Percentiles rank a stretch among this genome's conserved stretches.
Evolutionary conservation across 1,140 invertebrate genomes (phyloP).

Genomic region (Drosophila bifasciata): DNA sequence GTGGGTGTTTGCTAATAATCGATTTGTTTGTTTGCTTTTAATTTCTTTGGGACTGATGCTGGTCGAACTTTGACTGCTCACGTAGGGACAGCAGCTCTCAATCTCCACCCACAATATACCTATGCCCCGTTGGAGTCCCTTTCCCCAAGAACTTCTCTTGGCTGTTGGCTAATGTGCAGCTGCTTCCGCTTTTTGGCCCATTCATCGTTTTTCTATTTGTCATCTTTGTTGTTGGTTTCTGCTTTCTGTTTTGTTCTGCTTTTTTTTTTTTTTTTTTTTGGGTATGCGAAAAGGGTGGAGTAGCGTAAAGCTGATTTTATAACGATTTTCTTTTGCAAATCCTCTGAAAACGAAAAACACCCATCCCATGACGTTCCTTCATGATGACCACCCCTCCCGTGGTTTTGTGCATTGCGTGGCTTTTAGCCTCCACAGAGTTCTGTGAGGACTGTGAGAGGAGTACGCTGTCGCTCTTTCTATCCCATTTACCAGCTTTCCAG

Average conservation of each 20-base stretch:
- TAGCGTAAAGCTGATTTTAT: conserved; percentile 61
- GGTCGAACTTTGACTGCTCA: conserved; percentile 51
- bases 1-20: conserved; percentile 66
- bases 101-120: not conserved
- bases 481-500: conserved; percentile 6
- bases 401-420: conserved; percentile 51
- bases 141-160: not conserved
- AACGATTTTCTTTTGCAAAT: conserved; percentile 56
- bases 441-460: no score
- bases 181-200: conserved; percentile 47
- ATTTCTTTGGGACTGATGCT: conserved; percentile 52
- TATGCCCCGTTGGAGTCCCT: conserved; percentile 1
- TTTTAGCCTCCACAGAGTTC: conserved; percentile 24
- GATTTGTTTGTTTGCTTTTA: conserved; percentile 79
- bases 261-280: conserved; percentile 3
- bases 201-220: conserved; percentile 46
- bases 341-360: no score
- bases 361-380: not conserved
- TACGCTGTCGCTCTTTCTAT: not conserved
- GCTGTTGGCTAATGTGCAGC: conserved; percentile 52
- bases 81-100: conserved; percentile 31
- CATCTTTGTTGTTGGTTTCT: conserved; percentile 26
- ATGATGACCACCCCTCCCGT: conserved; percentile 38
- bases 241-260: not conserved
- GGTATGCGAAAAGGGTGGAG: not conserved